Base-by-base conservation (phyloP, 2,113 vertebrate genomes). In the Lasiurus cinereus region DNA sequence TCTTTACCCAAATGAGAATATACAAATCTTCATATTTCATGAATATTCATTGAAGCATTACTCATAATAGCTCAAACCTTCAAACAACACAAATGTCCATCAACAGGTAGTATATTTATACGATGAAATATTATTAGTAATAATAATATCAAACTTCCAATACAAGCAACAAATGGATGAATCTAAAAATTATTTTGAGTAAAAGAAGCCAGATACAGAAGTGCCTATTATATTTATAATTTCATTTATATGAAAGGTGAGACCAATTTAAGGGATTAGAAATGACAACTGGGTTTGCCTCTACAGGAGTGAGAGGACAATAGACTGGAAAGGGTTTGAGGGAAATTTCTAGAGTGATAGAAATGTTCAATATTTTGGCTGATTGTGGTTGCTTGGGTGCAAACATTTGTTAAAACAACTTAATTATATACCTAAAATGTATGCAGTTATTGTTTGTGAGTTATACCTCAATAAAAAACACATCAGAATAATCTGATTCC, bases 131-230 rank as follows among this genome's bases (percentile, higher is more conserved):
- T 3, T 48, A 48, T 3, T 33, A 52, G 16, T 33, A 84, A 88
- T 10, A 80, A 52, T 66, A 89, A 19, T 2, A n/a, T 6, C 50
- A 64, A 52, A 91, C 19, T 77, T 64, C 29, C 50, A 54, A 79
- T 27, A 10, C 11, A 48, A 27, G 29, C 21, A 39, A 72, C 31
- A 92, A 48, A 70, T 77, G 15, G 11, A 74, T 50, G 5, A 31
- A 72, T 79, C 66, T 79, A 67, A 85, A 89, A 86, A 59, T 80
- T 46, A 80, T 27, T 46, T 24, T 59, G 27, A 54, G 9, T 67
- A 18, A 72, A 95, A 85, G 19, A 72, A 93, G 33, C 6, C 73
- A 85, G 67, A 79, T 9, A 67, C 1, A 76, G 90, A 86, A 88
- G 18, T 73, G 6, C 2, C 12, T n/a, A 79, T 14, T 56, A 11